Evolutionary conservation across 2,797 vertebrate species (phyloP), one percentile per base, ranked within the genome.

Genomic region (Danio kyathit): DNA sequence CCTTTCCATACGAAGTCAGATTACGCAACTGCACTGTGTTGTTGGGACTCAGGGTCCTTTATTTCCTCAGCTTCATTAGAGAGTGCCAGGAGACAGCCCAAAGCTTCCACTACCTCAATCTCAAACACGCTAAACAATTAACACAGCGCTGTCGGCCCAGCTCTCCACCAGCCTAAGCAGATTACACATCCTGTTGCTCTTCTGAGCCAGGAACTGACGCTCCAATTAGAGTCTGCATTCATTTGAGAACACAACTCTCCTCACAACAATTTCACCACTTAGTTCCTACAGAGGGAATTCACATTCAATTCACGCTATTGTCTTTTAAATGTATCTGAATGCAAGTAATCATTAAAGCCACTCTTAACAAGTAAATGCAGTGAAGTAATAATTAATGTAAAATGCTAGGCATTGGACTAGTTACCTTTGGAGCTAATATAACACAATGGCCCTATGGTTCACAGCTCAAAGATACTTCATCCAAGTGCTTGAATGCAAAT

Each of bases 81-180:
- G 48, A 19, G 57, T 17, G 40, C 51, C 76, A 56, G 67, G 74
- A 84, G 73, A 82, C 64, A 54, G 48, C 70, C 69, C 73, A 46
- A 73, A 72, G 60, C 80, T 73, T 76, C 60, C 60, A 74, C 19
- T 41, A 74, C 72, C 67, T 41, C 65, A 54, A 51, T 66, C 63
- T 74, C 54, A 56, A 72, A 80, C 77, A 64, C 16, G 16, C 69
- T 67, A 66, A 81, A 84, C 83, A 83, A 84, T 84, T 84, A 84
- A 75, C 65, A 72, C 70, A 10, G 57, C 49, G 56, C 65, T 51
- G 57, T 67, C 46, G 56, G 57, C 80, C 38, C 73, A 56, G 59
- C 60, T 72, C 78, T 52, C 82, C 66, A 49, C 74, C 75, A 60
- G 63, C 59, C 69, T 70, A 82, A 80, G 76, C 52, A 80, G 77